phyloP scores from a whole-genome alignment of 2,797 vertebrate genomes.

The Ara ararauna region DNA sequence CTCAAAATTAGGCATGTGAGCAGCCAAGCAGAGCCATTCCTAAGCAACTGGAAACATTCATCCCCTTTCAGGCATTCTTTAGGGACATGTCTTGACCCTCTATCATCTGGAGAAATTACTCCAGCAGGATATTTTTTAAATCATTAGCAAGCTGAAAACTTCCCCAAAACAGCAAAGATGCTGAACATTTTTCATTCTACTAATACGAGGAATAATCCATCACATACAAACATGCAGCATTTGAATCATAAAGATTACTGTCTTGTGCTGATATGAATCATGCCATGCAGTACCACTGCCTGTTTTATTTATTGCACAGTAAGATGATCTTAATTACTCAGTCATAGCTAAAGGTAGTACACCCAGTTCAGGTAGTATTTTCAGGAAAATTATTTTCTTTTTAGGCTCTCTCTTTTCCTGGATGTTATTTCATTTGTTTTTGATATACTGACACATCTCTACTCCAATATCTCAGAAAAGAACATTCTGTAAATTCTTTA shows the following conservation, averaged over 20 bases:
- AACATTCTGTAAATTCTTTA: background rate
- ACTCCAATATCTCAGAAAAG: background rate
- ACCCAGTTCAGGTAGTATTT: background rate
- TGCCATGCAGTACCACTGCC: background rate
- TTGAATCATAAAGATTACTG: constrained; percentile 49
- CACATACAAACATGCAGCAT: background rate
- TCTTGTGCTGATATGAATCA: constrained; percentile 44
- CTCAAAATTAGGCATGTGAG: background rate
- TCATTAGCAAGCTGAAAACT: background rate
- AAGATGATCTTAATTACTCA: constrained; percentile 8
- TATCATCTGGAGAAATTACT: constrained; percentile 3
- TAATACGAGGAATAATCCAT: background rate
- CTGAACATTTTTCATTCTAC: background rate
- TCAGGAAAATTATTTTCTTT: background rate
- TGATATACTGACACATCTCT: background rate
- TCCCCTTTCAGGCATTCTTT: background rate
- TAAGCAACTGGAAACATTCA: background rate
- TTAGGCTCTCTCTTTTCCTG: background rate
- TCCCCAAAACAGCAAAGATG: background rate
- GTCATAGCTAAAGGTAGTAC: background rate
- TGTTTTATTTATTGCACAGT: background rate
- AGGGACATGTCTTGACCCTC: background rate
- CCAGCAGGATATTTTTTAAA: background rate
- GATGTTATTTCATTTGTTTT: background rate
- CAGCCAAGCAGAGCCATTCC: background rate